Conservation (phyloP, 2,797 vertebrate genomes). For the Sebastes oblongus region DNA sequence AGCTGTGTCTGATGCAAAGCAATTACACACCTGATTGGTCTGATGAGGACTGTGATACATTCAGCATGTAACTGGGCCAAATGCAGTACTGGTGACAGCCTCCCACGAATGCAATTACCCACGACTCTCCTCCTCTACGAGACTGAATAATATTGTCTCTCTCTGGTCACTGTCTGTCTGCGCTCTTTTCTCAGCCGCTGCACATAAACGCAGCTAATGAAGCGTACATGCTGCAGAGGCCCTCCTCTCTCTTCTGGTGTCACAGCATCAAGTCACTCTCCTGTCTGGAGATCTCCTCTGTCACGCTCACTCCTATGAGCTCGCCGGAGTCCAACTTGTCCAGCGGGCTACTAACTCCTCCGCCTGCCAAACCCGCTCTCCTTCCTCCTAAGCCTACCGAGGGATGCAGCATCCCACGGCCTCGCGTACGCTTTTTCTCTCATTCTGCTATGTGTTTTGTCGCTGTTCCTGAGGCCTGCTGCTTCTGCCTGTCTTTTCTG, state of each 20-base stretch:
- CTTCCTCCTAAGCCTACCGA: conserved; percentile 81
- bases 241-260: conserved; percentile 91
- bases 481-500: background rate
- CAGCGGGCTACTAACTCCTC: conserved; percentile 88
- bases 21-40: conserved; percentile 65
- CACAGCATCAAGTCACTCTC: conserved; percentile 87
- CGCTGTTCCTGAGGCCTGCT: background rate
- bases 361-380: conserved; percentile 86
- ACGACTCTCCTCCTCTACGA: background rate
- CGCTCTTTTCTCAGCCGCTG: conserved; percentile 87
- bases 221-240: conserved; percentile 88
- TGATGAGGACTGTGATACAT: conserved; percentile 49
- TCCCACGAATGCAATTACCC: conserved; percentile 30
- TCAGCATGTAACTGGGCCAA: conserved; percentile 24
- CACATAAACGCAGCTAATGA: conserved; percentile 87
- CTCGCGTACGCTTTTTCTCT: conserved; percentile 79
- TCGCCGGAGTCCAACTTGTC: conserved; percentile 90
- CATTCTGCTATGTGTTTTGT: conserved; percentile 4
- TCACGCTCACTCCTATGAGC: conserved; percentile 91
- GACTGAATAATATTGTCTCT: conserved; percentile 30
- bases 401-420: conserved; percentile 88
- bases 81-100: background rate
- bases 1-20: conserved; percentile 29
- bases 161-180: conserved; percentile 67
- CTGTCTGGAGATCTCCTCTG: conserved; percentile 92